Evolutionary conservation across 2,113 vertebrate genomes (phyloP).

Genomic region (Deroptyus accipitrinus): DNA sequence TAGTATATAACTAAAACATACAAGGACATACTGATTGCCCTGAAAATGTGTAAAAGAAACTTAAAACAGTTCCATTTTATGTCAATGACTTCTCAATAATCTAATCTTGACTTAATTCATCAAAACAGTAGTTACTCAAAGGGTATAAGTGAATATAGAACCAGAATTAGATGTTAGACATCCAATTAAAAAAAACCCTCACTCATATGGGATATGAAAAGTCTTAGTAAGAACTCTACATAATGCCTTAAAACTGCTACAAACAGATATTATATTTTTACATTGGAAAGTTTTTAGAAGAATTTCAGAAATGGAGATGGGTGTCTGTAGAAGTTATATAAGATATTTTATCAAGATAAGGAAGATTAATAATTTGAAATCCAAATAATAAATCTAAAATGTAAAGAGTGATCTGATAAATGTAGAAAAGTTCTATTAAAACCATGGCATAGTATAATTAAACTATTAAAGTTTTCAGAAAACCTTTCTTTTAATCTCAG

Average conservation of each 20-base stretch:
- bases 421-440: background rate
- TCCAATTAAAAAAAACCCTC: too few species aligned
- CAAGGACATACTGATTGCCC: background rate
- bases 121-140: background rate
- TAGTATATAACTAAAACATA: background rate
- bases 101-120: background rate
- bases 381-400: background rate
- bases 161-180: background rate
- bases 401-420: background rate
- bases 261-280: background rate
- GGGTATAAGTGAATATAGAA: accelerated
- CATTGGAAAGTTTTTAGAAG: background rate
- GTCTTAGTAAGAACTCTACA: background rate
- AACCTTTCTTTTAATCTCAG: background rate
- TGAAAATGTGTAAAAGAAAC: background rate
- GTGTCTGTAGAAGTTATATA: background rate
- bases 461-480: background rate
- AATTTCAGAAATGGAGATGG: background rate
- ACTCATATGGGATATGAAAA: background rate
- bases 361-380: background rate
- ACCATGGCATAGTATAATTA: background rate
- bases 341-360: background rate
- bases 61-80: background rate
- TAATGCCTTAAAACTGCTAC: background rate
- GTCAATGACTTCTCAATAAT: background rate